A percentile compares a stretch with the other conserved stretches of the same genome.
These are phyloP conservation scores for Teleogryllus occipitalis DNA, from an alignment of 1,140 invertebrate species.

Conservation along the genomic window DNA sequence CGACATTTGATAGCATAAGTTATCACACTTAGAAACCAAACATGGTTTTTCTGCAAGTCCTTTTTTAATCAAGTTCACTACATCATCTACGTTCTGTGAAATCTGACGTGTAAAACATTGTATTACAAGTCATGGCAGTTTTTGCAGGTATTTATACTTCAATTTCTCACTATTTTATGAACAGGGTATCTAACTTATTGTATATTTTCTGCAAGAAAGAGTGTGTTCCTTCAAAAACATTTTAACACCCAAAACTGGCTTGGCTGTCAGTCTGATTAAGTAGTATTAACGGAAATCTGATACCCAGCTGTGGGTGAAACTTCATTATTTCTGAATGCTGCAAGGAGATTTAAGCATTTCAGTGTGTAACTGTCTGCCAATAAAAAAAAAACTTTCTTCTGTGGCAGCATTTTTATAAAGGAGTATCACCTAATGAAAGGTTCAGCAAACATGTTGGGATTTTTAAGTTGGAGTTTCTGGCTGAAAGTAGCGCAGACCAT, in stretches of 20 bases:
- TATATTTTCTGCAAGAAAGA: neutral
- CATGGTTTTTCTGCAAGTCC: constrained; percentile 1
- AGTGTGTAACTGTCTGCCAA: neutral
- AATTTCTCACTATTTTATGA: neutral
- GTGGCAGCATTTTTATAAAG: neutral
- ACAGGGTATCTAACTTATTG: neutral
- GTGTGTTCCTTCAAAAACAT: neutral
- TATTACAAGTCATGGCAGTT: neutral
- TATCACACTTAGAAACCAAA: constrained; percentile 5
- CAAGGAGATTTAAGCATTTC: neutral
- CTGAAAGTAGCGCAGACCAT: constrained; percentile 20
- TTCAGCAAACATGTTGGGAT: neutral
- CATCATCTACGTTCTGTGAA: neutral
- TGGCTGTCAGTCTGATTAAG: neutral
- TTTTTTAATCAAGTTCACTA: neutral
- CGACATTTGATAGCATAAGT: neutral
- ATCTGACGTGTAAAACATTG: neutral
- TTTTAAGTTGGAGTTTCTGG: constrained; percentile 19
- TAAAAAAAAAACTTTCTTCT: neutral
- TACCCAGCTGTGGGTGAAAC: neutral
- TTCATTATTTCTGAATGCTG: neutral
- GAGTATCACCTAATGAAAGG: neutral
- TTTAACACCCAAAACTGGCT: neutral
- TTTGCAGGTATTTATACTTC: neutral
- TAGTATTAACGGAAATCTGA: neutral